Evolutionary conservation across 92 coral and sea anemone species (phyloP).

Genomic region (Porites lobata): DNA sequence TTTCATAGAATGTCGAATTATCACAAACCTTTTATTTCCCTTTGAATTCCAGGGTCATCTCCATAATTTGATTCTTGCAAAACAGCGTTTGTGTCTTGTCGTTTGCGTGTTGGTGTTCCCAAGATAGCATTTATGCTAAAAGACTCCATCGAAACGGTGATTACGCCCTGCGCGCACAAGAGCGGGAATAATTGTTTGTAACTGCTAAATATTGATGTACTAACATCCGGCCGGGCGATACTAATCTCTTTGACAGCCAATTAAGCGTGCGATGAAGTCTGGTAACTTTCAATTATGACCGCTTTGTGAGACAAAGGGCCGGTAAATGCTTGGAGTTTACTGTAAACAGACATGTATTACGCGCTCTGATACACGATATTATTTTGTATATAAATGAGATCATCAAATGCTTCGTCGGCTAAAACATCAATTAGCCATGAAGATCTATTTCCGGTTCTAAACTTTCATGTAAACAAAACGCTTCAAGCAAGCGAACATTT

Average conservation of each 20-base stretch:
- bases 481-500: not conserved
- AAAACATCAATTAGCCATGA: constrained; percentile 18
- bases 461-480: constrained; percentile 1
- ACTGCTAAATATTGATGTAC: constrained; percentile 73
- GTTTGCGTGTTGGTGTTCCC: constrained; percentile 44
- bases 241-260: constrained; percentile 88
- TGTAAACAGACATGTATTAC: constrained; percentile 39
- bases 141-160: constrained; percentile 67
- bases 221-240: constrained; percentile 82
- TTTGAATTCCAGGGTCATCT: not conserved
- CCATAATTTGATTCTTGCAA: not conserved
- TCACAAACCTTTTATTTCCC: not conserved
- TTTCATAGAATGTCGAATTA: no score
- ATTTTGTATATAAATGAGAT: constrained; percentile 34
- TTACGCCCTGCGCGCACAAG: constrained; percentile 4
- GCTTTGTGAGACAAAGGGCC: constrained; percentile 84
- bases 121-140: constrained; percentile 85
- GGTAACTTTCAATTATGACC: constrained; percentile 70
- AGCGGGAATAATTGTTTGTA: constrained; percentile 39
- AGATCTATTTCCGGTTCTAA: constrained; percentile 37
- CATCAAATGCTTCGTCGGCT: constrained; percentile 46
- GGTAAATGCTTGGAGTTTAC: constrained; percentile 79
- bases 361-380: constrained; percentile 30
- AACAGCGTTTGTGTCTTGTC: not conserved
- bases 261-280: constrained; percentile 45